Base-by-base conservation (phyloP, 2,113 vertebrate species). In the Dicerorhinus sumatrensis region DNA sequence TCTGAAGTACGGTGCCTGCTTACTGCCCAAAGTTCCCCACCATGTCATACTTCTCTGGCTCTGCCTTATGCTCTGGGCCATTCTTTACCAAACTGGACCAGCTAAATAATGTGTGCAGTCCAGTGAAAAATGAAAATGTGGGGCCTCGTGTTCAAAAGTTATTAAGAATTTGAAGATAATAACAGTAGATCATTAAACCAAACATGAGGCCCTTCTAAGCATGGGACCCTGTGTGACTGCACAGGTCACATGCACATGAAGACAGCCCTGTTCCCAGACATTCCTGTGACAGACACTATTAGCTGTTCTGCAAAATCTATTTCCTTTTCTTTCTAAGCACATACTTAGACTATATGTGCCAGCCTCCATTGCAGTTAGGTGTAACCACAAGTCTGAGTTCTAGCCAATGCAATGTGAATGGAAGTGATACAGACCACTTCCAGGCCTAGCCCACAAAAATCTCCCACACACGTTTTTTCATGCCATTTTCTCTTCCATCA, bases 371-470 rank as follows among this genome's bases (percentile, higher is more conserved):
- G 31, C 4, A 81, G 31, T 93, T 95, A 92, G 29, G n/a, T 77
- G 60, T 80, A 25, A 77, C 63, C 54, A 51, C 60, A 46, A 58
- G 48, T 96, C 80, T 96, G 80, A 96, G 9, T 88, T 95, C 65
- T 73, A 89, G 63, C 65, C 51, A 95, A 69, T 54, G n/a, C 36
- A 83, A 83, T 76, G 12, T 67, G 36, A 89, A n/a, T 84, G 33
- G 33, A 93, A 96, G 56, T 46, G 60, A 90, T 65, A 92, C 63
- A 39, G 5, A 92, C 13, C 63, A 87, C 9, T 87, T 91, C 25
- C 31, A 93, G 31, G 4, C 25, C 62, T 94, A 58, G 63, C 39
- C 42, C 69, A 94, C 79, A 89, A 93, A 97, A 89, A 56, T 73
- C 16, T 60, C 20, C 27, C 33, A 96, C 4, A 58, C 13, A 73